Conservation (phyloP, 2,113 vertebrate genomes). For the Sula dactylatra region DNA sequence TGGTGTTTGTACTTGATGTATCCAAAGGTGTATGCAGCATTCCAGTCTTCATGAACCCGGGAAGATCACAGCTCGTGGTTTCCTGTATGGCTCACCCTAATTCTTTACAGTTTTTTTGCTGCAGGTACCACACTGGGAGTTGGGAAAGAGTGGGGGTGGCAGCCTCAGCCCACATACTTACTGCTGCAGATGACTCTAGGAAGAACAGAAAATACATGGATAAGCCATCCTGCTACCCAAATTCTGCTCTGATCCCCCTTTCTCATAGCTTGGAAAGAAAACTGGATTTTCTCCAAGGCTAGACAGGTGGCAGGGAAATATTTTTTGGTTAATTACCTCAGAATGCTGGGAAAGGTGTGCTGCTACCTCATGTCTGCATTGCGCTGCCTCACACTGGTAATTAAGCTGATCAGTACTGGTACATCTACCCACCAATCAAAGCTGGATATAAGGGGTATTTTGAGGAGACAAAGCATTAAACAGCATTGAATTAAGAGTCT, state of each 20-base stretch:
- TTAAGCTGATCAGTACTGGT: constrained; percentile 65
- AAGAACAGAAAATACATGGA: background rate
- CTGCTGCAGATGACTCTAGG: background rate
- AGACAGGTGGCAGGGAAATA: constrained; percentile 68
- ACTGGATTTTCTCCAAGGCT: constrained; percentile 64
- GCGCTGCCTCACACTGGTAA: constrained; percentile 61
- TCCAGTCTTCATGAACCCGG: background rate
- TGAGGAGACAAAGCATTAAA: constrained; percentile 66
- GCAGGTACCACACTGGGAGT: background rate
- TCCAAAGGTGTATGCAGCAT: background rate
- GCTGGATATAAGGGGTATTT: constrained; percentile 55
- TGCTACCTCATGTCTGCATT: constrained; percentile 61
- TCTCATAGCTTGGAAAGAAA: constrained; percentile 36
- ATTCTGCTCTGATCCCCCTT: constrained; percentile 12
- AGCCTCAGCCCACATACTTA: background rate
- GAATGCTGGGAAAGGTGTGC: constrained; percentile 67
- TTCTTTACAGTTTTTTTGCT: background rate
- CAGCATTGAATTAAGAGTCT: constrained; percentile 61
- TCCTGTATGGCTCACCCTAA: background rate
- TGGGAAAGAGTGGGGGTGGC: background rate
- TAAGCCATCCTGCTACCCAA: background rate
- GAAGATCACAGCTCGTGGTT: background rate
- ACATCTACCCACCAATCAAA: constrained; percentile 64
- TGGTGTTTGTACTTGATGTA: background rate
- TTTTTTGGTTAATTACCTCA: constrained; percentile 71